Evolutionary conservation across 2,113 vertebrate species (phyloP).

Genomic region (Calyptomena viridis): DNA sequence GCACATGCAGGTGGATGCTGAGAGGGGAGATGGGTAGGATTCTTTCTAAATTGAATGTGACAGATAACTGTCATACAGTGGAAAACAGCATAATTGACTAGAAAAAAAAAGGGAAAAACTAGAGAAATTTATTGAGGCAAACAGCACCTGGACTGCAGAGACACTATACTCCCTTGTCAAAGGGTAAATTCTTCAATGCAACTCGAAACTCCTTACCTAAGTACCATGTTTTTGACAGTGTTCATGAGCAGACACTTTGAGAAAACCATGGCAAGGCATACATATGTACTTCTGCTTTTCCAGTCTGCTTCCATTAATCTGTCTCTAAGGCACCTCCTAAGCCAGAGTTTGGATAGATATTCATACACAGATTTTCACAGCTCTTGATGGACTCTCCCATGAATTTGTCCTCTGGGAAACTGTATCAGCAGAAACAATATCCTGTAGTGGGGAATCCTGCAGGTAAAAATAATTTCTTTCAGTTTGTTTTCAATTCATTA

Average conservation of each 20-base stretch:
- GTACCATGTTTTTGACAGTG: background rate
- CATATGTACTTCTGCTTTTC: background rate
- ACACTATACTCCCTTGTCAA: background rate
- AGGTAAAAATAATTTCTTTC: background rate
- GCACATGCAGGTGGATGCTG: background rate
- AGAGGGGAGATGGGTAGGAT: background rate
- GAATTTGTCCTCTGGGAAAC: background rate
- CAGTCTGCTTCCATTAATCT: background rate
- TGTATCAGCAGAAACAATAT: background rate
- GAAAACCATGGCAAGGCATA: background rate
- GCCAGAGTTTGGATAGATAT: background rate
- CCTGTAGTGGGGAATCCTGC: background rate
- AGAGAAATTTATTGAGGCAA: background rate
- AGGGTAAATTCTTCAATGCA: background rate
- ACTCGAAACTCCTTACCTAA: background rate
- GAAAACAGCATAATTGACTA: background rate
- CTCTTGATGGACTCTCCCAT: background rate
- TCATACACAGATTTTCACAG: background rate
- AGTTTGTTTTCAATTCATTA: background rate
- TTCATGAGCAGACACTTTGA: background rate
- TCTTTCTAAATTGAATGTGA: background rate
- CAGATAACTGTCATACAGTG: background rate
- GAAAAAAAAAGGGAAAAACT: background rate
- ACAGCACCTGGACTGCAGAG: background rate
- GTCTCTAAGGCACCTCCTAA: background rate